phyloP scores from a whole-genome alignment of 2,888 invertebrate genomes.

The Augochlorella aurata region DNA sequence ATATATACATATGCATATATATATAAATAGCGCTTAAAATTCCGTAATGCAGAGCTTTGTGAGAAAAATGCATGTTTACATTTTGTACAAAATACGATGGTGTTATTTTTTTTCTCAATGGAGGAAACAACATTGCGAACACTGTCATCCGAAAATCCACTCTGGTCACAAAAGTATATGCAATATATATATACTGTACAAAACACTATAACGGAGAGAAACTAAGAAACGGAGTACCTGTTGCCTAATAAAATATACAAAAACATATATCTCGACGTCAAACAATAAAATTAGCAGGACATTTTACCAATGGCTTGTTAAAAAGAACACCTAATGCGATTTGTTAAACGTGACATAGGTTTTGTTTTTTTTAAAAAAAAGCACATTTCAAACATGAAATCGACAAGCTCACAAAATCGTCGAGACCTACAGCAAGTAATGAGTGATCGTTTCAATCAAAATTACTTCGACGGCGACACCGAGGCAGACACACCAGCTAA shows the following conservation, averaged over 20 bases:
- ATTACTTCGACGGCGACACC: conserved; percentile 6
- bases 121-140: conserved; percentile 53
- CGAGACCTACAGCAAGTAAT: conserved; percentile 14
- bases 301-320: conserved; percentile 19
- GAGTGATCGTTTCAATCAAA: conserved; percentile 17
- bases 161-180: conserved; percentile 36
- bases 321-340: conserved; percentile 32
- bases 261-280: conserved; percentile 39
- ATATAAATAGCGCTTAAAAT: conserved; percentile 46
- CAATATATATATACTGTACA: conserved; percentile 37
- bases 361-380: conserved; percentile 6
- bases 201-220: conserved; percentile 35
- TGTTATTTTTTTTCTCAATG: conserved; percentile 36
- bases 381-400: conserved; percentile 17
- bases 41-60: conserved; percentile 48
- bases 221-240: conserved; percentile 43
- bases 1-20: conserved; percentile 19
- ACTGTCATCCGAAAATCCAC: conserved; percentile 45
- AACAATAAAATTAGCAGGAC: conserved; percentile 46
- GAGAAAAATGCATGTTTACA: conserved; percentile 60
- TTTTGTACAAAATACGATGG: conserved; percentile 57
- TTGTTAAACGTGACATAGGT: conserved; percentile 31
- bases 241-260: conserved; percentile 42
- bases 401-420: conserved; percentile 14
- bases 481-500: conserved; percentile 3